Percentiles rank a stretch among this genome's conserved stretches.
phyloP scores from a whole-genome alignment of 2,888 invertebrate genomes.

The Clivina fossor region DNA sequence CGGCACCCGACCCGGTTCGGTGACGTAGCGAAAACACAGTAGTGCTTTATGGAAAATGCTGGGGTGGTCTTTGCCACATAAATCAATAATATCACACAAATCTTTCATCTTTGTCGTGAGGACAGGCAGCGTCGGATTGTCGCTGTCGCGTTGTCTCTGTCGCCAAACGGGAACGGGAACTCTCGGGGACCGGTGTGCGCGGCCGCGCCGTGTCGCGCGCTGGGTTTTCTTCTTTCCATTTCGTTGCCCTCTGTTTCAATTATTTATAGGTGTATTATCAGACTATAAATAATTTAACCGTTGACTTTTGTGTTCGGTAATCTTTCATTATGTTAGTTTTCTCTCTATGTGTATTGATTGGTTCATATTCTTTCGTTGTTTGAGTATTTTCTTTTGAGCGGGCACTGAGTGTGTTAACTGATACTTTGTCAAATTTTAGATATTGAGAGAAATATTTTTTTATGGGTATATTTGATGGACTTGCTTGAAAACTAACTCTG shows the following conservation, averaged over 20 bases:
- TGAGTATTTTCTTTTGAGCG: too few relatives aligned
- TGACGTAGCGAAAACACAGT: conserved; percentile 43
- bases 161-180: conserved; percentile 9
- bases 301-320: conserved; percentile 35
- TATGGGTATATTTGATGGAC: too few relatives aligned
- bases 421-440: too few relatives aligned
- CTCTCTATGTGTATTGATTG: conserved; percentile 27
- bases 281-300: conserved; percentile 34
- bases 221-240: conserved; percentile 30
- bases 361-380: not conserved
- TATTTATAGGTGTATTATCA: conserved; percentile 35
- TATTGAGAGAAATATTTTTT: too few relatives aligned
- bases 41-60: conserved; percentile 55
- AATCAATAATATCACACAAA: conserved; percentile 62
- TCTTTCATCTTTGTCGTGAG: conserved; percentile 47
- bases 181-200: too few relatives aligned
- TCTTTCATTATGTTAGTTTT: conserved; percentile 35
- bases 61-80: conserved; percentile 57
- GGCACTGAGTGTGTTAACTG: too few relatives aligned
- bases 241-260: conserved; percentile 32
- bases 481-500: too few relatives aligned
- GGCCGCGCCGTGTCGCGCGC: too few relatives aligned
- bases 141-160: conserved; percentile 27
- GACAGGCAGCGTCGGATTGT: conserved; percentile 38
- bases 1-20: conserved; percentile 45